Evolutionary conservation across 1,140 invertebrate species (phyloP), one percentile per base, ranked within the genome.

Genomic region (Eumeta japonica): DNA sequence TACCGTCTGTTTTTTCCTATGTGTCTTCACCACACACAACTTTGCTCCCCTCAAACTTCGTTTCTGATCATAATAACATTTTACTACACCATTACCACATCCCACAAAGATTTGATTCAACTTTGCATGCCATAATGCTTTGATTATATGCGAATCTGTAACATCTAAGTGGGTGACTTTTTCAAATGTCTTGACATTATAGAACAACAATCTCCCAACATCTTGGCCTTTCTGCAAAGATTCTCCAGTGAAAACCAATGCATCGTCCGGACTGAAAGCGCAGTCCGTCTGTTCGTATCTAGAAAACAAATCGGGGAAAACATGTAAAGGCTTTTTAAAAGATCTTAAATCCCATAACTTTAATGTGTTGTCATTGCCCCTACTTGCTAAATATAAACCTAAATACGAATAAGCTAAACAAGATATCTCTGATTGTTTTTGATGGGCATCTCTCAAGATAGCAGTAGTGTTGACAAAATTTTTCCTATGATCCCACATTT

Each of bases 21-120:
- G 82, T 0, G 83, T 85, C 68, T 95, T 95, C 0, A 87, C 82
- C 7, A 89, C 86, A 65, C 94, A 97, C 3, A 97, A 66, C 57
- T 92, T 92, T 0, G 94, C 96, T 2, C 96, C 96, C 24, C 95
- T 78, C 20, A 92, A 75, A 66, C 91, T 94, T 32, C 83, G 79
- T 37, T 88, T 83, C 1, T 88, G 83, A 67, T 97, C 94, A 52
- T 97, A 99, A 54, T 86, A 94, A 31, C 92, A 85, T 55, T 94
- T 92, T 0, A 96, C 84, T 2, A 83, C 79, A 0, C 97, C 97
- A 75, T 97, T 91, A 2, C 91, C 92, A 55, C 89, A 90, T 1
- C 94, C 90, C 7, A 94, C 83, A 41, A 98, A 90, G 41, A 99
- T 87, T 60, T 99, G 97, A 70, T 98, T 98, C 1, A 99, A 68